Percentiles rank a stretch among this genome's conserved stretches.
Evolutionary conservation across 2,113 vertebrate species (phyloP).

Genomic region (Laterallus jamaicensis): DNA sequence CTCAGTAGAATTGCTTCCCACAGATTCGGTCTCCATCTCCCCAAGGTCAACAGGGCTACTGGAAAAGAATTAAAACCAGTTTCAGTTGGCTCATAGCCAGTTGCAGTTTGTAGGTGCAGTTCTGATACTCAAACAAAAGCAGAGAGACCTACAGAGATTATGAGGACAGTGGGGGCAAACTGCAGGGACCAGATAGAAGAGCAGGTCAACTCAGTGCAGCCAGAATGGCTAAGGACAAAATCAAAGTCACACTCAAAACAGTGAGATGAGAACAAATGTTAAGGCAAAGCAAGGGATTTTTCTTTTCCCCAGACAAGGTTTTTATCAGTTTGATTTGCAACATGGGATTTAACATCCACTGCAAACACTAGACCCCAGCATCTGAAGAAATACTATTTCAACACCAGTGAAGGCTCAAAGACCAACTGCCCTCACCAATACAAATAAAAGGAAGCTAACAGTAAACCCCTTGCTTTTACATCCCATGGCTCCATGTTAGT

Average conservation of each 20-base stretch:
- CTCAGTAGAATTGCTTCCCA: slow-evolving; percentile 75
- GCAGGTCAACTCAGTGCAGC: neutral
- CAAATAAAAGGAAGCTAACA: neutral
- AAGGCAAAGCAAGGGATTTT: neutral
- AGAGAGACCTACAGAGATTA: neutral
- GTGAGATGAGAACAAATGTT: neutral
- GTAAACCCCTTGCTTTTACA: neutral
- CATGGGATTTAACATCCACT: neutral
- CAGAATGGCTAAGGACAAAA: neutral
- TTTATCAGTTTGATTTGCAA: neutral
- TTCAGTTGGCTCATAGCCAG: neutral
- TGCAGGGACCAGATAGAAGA: neutral
- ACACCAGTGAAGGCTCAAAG: neutral
- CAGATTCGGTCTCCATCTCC: slow-evolving; percentile 89
- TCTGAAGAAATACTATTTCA: neutral
- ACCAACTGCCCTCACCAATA: neutral
- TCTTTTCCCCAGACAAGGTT: neutral
- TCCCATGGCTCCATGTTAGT: neutral
- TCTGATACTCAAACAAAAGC: neutral
- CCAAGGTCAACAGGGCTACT: slow-evolving; percentile 85
- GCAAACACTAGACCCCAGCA: neutral
- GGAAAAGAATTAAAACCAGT: neutral
- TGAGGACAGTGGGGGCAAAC: neutral
- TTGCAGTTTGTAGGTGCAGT: neutral
- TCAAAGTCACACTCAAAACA: neutral